These are phyloP conservation scores for Phytoseiulus persimilis DNA, from an alignment of 2,888 invertebrate genomes.

Conservation along the genomic window DNA sequence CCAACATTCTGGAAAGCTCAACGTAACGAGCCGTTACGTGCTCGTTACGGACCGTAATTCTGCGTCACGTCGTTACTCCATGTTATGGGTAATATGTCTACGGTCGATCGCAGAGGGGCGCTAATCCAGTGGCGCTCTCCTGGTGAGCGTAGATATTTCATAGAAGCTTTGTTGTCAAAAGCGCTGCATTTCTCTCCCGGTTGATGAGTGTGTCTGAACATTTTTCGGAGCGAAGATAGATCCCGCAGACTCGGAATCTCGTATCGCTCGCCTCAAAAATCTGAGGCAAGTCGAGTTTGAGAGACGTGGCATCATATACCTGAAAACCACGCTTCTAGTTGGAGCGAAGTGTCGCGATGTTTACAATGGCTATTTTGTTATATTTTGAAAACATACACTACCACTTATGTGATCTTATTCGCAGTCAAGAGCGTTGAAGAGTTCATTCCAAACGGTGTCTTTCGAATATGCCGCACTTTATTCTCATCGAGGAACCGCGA, in stretches of 20 bases:
- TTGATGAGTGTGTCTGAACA: neutral
- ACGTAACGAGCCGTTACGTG: no score
- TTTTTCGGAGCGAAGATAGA: neutral
- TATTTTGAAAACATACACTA: neutral
- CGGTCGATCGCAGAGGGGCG: no score
- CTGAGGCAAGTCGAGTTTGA: neutral
- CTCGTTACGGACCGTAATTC: no score
- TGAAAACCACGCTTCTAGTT: neutral
- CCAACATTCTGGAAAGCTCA: no score
- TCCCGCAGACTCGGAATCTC: neutral
- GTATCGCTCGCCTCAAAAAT: neutral
- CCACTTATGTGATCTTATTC: neutral
- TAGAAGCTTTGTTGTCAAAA: neutral
- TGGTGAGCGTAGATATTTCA: neutral
- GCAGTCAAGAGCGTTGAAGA: neutral
- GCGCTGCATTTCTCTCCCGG: neutral
- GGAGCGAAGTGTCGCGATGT: neutral
- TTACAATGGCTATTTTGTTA: neutral
- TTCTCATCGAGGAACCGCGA: neutral
- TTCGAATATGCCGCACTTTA: neutral
- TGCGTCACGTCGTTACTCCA: no score
- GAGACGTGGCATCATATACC: neutral
- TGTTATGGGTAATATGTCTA: no score
- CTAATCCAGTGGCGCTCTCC: neutral
- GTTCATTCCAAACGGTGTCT: neutral